These are phyloP conservation scores for Gila orcuttii DNA, from an alignment of 2,113 vertebrate genomes.

Conservation along the genomic window DNA sequence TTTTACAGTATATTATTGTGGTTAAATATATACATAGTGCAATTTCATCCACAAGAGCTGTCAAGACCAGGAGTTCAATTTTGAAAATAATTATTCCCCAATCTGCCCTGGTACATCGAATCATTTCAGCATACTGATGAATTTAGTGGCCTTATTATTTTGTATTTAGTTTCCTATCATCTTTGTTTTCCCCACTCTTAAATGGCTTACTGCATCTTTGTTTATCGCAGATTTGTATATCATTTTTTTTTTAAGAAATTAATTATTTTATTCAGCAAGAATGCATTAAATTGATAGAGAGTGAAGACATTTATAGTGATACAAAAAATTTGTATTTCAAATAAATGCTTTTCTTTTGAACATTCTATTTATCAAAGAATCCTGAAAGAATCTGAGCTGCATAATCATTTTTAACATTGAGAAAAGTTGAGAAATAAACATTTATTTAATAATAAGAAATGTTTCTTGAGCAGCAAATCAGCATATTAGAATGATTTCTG, in stretches of 20 bases:
- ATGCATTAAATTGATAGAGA: not conserved
- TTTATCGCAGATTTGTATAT: not conserved
- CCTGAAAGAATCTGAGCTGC: not conserved
- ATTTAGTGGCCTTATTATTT: not conserved
- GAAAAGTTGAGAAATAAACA: no score
- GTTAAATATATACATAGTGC: not conserved
- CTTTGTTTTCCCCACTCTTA: not conserved
- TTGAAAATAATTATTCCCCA: not conserved
- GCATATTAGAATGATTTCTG: no score
- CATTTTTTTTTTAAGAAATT: not conserved
- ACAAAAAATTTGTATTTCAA: not conserved
- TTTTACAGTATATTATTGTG: not conserved
- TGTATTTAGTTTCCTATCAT: not conserved
- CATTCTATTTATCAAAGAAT: not conserved
- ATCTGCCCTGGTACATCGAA: not conserved
- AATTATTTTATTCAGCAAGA: not conserved
- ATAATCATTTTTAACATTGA: not conserved
- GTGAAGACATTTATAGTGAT: conserved; percentile 2
- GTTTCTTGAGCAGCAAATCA: not conserved
- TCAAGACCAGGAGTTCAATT: not conserved
- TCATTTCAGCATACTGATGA: not conserved
- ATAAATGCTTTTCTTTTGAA: not conserved
- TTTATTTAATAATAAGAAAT: not conserved
- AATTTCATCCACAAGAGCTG: not conserved
- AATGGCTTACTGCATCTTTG: not conserved